Conservation (phyloP, 2,113 vertebrate species). For the Etheostoma cragini region DNA sequence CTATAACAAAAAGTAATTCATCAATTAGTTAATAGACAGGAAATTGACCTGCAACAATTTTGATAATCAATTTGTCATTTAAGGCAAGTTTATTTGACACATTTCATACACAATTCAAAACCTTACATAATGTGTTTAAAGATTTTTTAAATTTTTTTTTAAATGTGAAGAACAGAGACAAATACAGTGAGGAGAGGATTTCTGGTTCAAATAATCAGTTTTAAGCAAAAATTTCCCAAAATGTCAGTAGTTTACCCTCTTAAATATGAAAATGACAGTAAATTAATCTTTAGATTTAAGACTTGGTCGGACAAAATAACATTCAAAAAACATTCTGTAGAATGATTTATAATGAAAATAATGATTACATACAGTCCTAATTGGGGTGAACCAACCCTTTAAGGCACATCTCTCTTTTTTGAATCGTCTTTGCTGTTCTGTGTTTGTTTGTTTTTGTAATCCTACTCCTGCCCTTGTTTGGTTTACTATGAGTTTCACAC, state of each 20-base stretch:
- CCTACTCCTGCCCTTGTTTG: neutral
- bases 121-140: neutral
- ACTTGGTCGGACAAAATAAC: neutral
- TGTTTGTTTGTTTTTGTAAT: neutral
- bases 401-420: neutral
- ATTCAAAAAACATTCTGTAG: neutral
- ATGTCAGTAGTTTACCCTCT: neutral
- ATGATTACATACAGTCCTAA: neutral
- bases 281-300: neutral
- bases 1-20: neutral
- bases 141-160: neutral
- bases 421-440: neutral
- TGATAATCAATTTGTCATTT: neutral
- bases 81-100: neutral
- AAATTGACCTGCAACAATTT: neutral
- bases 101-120: neutral
- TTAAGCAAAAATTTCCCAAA: neutral
- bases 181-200: neutral
- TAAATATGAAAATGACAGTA: neutral
- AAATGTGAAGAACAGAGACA: neutral
- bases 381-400: neutral
- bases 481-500: conserved; percentile 16
- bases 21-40: neutral
- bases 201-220: neutral
- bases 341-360: neutral